Base-by-base conservation (phyloP, 2,113 vertebrate genomes). In the Candoia aspera region DNA sequence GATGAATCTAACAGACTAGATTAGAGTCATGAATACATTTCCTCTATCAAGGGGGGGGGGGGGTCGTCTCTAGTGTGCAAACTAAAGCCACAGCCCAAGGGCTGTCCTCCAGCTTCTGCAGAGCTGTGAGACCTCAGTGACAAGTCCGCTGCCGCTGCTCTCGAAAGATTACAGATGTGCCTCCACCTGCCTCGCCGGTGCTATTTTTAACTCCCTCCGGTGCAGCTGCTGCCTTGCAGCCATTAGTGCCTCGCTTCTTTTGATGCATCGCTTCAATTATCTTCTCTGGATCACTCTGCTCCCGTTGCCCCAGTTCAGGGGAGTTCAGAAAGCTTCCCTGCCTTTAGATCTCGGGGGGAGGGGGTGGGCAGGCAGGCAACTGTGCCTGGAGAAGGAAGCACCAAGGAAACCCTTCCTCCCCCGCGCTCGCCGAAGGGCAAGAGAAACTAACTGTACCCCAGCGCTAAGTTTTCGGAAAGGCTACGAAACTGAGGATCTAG, bases 151-250 rank as follows among this genome's bases (percentile, higher is more conserved):
- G 90, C 94, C 91, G 88, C 79, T 59, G 90, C 91, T 91, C 42
- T 91, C 0, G 2, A 90, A 93, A 93, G 90, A 95, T 96, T 91
- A 90, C 90, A 94, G 90, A 95, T 94, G 92, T 94, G 87, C 88
- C 94, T 95, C 92, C 96, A 89, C 93, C 95, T 94, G 84, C 59
- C 87, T 89, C 3, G 1, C 90, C 49, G 0, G 29, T 6, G 93
- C 94, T 97, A 97, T 97, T 97, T 97, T 97, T 97, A 97, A 97
- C 93, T 58, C 42, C 37, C 89, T 89, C 87, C 95, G 92, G 89
- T 79, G n/a, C 79, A 68, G 95, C 59, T 62, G 42, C 68, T 84
- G 55, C 59, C 91, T 95, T 1, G 24, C 94, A 94, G 93, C 13
- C 90, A 84, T 64, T 90, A 88, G 62, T 46, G 58, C 37, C 83